phyloP scores from a whole-genome alignment of 2,888 invertebrate species.

The Polietes domitor region DNA sequence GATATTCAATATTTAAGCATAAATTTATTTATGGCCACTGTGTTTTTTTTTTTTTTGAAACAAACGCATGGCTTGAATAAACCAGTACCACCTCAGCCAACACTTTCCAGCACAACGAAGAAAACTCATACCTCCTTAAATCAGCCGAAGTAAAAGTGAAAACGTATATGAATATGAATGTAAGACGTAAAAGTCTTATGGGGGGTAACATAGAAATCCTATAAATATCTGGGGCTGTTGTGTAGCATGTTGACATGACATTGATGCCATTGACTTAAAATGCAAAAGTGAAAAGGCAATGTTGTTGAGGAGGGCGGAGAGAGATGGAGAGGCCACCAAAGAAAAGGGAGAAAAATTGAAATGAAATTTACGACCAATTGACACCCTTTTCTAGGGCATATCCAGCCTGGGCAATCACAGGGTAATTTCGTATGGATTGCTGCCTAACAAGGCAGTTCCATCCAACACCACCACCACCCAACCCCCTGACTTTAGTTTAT shows the following conservation, averaged over 20 bases:
- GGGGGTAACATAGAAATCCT: neutral
- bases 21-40: neutral
- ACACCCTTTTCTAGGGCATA: constrained; percentile 66
- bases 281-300: constrained; percentile 39
- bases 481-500: constrained; percentile 37
- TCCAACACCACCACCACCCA: constrained; percentile 22
- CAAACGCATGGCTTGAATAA: no score
- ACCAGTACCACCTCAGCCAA: no score
- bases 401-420: constrained; percentile 45
- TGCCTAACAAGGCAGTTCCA: constrained; percentile 8
- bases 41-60: no score
- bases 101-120: no score
- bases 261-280: constrained; percentile 62
- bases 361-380: constrained; percentile 65
- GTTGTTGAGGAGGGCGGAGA: no score
- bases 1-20: neutral
- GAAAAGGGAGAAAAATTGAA: neutral
- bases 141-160: no score
- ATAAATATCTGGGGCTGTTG: neutral
- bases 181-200: neutral
- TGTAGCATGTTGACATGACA: constrained; percentile 79
- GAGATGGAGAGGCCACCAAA: constrained; percentile 17
- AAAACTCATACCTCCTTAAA: no score
- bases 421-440: constrained; percentile 66
- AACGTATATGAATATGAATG: neutral